Conservation (phyloP, 2,888 invertebrate genomes). For the Spatulosminthurus flaviceps region DNA sequence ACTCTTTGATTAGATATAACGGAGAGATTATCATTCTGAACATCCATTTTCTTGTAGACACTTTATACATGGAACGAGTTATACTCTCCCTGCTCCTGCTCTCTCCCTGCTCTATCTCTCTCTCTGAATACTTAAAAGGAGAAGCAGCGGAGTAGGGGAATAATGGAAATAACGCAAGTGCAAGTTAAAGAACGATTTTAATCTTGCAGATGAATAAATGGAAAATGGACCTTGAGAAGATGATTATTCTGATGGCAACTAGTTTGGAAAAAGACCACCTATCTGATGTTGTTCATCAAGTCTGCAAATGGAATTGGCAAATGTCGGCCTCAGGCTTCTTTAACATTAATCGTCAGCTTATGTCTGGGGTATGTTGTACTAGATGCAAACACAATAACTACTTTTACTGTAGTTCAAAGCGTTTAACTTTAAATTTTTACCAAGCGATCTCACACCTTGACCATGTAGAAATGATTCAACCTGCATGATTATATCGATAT, state of each 20-base stretch:
- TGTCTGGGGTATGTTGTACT: conserved; percentile 18
- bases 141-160: background rate
- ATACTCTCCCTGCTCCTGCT: too few relatives aligned
- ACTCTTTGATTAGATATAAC: background rate
- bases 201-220: conserved; percentile 34
- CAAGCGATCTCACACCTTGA: background rate
- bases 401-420: too few relatives aligned
- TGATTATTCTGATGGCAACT: conserved; percentile 37
- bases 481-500: too few relatives aligned
- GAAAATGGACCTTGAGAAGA: conserved; percentile 36
- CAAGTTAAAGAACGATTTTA: conserved; percentile 17
- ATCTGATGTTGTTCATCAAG: conserved; percentile 39
- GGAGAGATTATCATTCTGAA: background rate
- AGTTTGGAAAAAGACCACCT: conserved; percentile 38
- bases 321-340: conserved; percentile 31
- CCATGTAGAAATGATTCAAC: background rate
- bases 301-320: conserved; percentile 33
- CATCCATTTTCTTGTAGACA: conserved; percentile 5
- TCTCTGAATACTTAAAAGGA: background rate
- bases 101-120: background rate
- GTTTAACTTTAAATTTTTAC: background rate
- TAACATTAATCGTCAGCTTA: conserved; percentile 29
- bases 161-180: background rate
- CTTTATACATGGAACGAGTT: conserved; percentile 3
- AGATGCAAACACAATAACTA: too few relatives aligned